A percentile compares a stretch with the other conserved stretches of the same genome.
phyloP scores from a whole-genome alignment of 2,797 vertebrate genomes.

The Mus spretus region DNA sequence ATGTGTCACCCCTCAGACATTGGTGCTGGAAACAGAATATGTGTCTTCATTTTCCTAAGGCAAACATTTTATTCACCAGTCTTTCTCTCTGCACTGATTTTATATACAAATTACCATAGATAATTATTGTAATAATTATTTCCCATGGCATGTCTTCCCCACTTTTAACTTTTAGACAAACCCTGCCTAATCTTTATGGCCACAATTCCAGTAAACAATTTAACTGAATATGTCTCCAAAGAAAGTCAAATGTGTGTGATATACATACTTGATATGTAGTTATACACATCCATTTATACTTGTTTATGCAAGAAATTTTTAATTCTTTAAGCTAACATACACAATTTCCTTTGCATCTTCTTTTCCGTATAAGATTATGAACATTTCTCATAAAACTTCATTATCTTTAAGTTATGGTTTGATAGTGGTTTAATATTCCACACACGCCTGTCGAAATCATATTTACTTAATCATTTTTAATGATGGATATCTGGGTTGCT shows the following conservation, averaged over 20 bases:
- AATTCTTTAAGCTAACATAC: neutral
- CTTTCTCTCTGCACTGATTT: neutral
- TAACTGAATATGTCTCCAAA: neutral
- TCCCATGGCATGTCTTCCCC: too few species aligned
- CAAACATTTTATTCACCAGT: neutral
- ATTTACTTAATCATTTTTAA: neutral
- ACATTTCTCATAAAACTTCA: neutral
- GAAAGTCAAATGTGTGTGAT: neutral
- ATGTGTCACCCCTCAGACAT: too few species aligned
- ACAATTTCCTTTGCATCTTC: neutral
- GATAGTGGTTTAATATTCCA: neutral
- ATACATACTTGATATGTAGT: neutral
- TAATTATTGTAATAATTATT: neutral
- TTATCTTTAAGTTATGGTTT: neutral
- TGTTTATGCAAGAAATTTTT: neutral
- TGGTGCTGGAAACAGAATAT: neutral
- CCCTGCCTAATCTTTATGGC: fast-evolving
- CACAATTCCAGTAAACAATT: neutral
- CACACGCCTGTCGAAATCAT: neutral
- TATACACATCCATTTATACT: neutral
- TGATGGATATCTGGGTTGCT: neutral
- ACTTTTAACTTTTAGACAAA: neutral
- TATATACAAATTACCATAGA: neutral
- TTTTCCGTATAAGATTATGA: neutral
- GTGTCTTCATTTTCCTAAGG: neutral